These are phyloP conservation scores for Temnothorax curvispinosus DNA, from an alignment of 1,140 invertebrate species.

Conservation along the genomic window DNA sequence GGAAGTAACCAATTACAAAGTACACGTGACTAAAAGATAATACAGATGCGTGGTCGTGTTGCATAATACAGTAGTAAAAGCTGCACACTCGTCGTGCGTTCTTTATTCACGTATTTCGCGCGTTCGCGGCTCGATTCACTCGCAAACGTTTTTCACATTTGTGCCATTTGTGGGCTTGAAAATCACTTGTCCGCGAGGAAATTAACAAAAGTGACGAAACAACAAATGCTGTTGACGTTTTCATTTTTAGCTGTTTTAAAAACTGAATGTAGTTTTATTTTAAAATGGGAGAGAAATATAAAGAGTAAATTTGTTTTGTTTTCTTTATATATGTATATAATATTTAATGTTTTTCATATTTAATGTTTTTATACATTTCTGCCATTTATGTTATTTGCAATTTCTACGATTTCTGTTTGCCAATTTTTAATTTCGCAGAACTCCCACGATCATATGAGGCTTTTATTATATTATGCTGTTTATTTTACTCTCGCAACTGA, in stretches of 20 bases:
- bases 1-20: constrained; percentile 21
- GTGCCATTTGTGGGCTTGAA: neutral
- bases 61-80: constrained; percentile 25
- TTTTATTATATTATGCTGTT: neutral
- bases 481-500: neutral
- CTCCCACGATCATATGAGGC: neutral
- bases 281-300: neutral
- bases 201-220: neutral
- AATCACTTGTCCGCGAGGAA: neutral
- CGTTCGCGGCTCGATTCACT: neutral
- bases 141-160: neutral
- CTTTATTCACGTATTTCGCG: neutral
- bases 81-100: neutral
- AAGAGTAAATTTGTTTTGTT: neutral
- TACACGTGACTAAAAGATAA: constrained; percentile 22
- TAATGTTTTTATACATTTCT: neutral
- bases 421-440: constrained; percentile 12
- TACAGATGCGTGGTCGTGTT: constrained; percentile 21
- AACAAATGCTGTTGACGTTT: neutral
- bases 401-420: neutral
- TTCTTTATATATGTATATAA: neutral
- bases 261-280: neutral
- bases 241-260: neutral
- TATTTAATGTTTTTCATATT: neutral
- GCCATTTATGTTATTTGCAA: neutral